A percentile compares a stretch with the other conserved stretches of the same genome.
phyloP scores from a whole-genome alignment of 2,113 vertebrate genomes.

The Bostrychus sinensis region DNA sequence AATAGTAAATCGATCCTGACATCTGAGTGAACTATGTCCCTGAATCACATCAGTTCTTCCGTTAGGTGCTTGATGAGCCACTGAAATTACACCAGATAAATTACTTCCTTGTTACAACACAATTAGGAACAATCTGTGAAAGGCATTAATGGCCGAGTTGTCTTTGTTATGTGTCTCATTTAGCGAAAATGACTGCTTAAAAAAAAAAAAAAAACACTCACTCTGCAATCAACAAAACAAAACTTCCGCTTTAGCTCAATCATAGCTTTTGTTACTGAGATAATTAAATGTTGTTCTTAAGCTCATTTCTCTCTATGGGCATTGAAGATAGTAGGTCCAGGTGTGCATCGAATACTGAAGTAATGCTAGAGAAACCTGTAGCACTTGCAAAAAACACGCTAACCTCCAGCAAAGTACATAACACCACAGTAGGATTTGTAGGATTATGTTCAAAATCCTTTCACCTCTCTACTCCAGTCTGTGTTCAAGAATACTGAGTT shows the following conservation, averaged over 20 bases:
- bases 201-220: too few species aligned
- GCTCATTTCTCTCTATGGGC: constrained; percentile 29
- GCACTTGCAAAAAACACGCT: constrained; percentile 31
- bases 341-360: constrained; percentile 48
- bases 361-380: constrained; percentile 15
- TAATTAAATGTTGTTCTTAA: not conserved
- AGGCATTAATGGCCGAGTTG: constrained; percentile 43
- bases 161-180: constrained; percentile 42
- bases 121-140: constrained; percentile 58
- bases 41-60: constrained; percentile 36
- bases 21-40: constrained; percentile 24
- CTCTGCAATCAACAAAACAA: constrained; percentile 52
- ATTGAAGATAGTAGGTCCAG: constrained; percentile 38
- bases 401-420: constrained; percentile 25
- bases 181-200: constrained; percentile 29
- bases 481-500: constrained; percentile 25
- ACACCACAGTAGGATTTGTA: constrained; percentile 27
- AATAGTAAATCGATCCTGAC: constrained; percentile 10
- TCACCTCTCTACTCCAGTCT: constrained; percentile 17
- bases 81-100: constrained; percentile 33
- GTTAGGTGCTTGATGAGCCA: constrained; percentile 46
- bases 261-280: constrained; percentile 26
- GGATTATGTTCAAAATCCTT: constrained; percentile 41
- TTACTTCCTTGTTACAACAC: constrained; percentile 59
- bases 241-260: constrained; percentile 62